Conservation (phyloP, 2,797 vertebrate species). For the Tokudaia tokunoshimensis region DNA sequence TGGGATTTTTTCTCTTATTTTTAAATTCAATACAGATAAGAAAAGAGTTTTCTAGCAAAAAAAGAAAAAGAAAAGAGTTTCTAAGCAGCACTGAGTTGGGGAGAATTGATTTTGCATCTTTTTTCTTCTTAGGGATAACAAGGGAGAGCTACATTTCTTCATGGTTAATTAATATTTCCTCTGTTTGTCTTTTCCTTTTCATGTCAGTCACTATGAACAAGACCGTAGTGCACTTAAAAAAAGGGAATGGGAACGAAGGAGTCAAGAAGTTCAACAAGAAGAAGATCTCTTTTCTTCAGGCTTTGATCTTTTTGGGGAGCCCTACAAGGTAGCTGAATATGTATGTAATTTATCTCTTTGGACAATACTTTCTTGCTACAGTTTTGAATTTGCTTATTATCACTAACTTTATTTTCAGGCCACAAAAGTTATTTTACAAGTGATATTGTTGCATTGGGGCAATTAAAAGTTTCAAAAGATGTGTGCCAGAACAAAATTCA, state of each 20-base stretch:
- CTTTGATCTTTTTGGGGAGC: constrained; percentile 98
- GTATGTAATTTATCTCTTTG: constrained; percentile 75
- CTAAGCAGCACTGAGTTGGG: neutral
- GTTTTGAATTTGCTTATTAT: constrained; percentile 53
- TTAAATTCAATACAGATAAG: neutral
- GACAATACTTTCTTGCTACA: constrained; percentile 63
- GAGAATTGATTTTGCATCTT: neutral
- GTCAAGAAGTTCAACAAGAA: constrained; percentile 98
- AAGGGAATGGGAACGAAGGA: constrained; percentile 98
- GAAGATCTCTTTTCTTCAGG: constrained; percentile 97
- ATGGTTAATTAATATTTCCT: constrained; percentile 60
- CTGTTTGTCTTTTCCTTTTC: constrained; percentile 80
- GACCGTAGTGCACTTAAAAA: constrained; percentile 97
- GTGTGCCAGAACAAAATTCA: constrained; percentile 74
- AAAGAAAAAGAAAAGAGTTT: constrained; percentile 10
- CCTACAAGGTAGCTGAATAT: constrained; percentile 94
- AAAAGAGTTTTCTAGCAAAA: neutral
- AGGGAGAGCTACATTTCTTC: neutral
- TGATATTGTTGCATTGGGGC: constrained; percentile 49
- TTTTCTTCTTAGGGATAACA: constrained; percentile 33
- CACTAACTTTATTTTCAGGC: constrained; percentile 75
- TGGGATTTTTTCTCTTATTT: neutral
- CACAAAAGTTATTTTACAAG: constrained; percentile 63
- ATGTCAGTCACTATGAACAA: constrained; percentile 95
- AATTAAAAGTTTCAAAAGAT: constrained; percentile 76